A percentile compares a stretch with the other conserved stretches of the same genome.
Evolutionary conservation across 2,888 invertebrate genomes (phyloP).

Genomic region (Stenodema calcarata): DNA sequence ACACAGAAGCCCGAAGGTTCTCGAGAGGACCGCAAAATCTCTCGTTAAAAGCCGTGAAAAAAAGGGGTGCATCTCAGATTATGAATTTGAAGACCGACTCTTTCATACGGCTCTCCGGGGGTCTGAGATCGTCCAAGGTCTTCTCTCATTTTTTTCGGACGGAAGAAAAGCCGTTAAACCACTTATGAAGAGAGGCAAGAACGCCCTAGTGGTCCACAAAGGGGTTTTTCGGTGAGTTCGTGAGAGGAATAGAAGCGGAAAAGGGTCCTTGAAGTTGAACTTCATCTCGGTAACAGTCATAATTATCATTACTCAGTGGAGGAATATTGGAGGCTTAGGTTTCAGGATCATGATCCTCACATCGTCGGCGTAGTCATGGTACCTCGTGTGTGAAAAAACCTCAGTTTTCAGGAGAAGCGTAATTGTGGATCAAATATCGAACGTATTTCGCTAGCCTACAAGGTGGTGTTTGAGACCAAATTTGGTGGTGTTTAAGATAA

Average conservation of each 20-base stretch:
- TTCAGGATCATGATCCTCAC: too few species aligned
- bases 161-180: background rate
- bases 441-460: too few species aligned
- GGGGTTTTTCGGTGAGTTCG: background rate
- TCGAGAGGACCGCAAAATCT: background rate
- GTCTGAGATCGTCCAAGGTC: background rate
- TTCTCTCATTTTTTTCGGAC: background rate
- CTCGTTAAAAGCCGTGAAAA: background rate
- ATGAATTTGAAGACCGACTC: background rate
- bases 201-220: background rate
- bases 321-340: too few species aligned
- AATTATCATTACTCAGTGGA: background rate
- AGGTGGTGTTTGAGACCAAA: too few species aligned
- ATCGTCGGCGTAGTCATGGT: too few species aligned
- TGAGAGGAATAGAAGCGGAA: background rate
- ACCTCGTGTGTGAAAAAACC: too few species aligned
- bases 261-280: background rate
- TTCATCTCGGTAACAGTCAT: background rate
- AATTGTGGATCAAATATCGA: too few species aligned
- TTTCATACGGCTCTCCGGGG: background rate
- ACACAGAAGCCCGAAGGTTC: background rate
- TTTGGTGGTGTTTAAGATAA: too few species aligned
- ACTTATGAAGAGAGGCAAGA: background rate
- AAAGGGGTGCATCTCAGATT: background rate
- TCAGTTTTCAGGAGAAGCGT: too few species aligned